A percentile compares a stretch with the other conserved stretches of the same genome.
Evolutionary conservation across 2,888 invertebrate genomes (phyloP).

Genomic region (Tenthredo livida): DNA sequence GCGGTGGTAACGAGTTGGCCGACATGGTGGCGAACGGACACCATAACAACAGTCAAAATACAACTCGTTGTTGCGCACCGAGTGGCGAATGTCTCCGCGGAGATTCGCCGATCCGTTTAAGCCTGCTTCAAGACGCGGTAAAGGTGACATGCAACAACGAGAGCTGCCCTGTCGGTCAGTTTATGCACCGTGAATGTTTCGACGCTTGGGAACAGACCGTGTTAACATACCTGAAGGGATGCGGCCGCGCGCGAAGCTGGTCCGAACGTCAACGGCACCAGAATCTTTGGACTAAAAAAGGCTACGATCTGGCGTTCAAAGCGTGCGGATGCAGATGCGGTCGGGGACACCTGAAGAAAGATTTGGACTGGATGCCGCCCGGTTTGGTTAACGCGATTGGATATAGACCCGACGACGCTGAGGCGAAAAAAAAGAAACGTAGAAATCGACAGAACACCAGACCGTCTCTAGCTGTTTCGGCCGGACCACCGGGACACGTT

Average conservation of each 20-base stretch:
- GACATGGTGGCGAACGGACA: constrained; percentile 48
- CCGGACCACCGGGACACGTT: constrained; percentile 77
- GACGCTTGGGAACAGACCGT: constrained; percentile 96
- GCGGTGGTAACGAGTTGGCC: constrained; percentile 58
- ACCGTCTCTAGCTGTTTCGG: constrained; percentile 82
- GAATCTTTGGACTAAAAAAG: constrained; percentile 98
- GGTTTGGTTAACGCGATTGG: constrained; percentile 80
- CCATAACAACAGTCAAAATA: constrained; percentile 64
- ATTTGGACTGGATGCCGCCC: constrained; percentile 94
- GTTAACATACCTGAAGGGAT: constrained; percentile 92
- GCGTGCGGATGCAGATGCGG: constrained; percentile 97
- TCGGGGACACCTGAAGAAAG: constrained; percentile 95
- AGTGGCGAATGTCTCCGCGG: constrained; percentile 89
- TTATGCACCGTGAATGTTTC: constrained; percentile 98
- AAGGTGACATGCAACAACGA: constrained; percentile 97
- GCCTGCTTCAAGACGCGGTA: constrained; percentile 89
- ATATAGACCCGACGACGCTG: constrained; percentile 80
- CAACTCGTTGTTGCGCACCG: constrained; percentile 90
- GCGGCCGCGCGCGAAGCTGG: constrained; percentile 96
- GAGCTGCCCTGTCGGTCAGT: constrained; percentile 91
- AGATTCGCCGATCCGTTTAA: constrained; percentile 81
- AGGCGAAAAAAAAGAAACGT: constrained; percentile 84
- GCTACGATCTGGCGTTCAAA: constrained; percentile 97
- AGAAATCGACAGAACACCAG: constrained; percentile 84
- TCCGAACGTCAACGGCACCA: constrained; percentile 96